Conservation (phyloP, 2,888 invertebrate genomes). For the Aricia artaxerxes region DNA sequence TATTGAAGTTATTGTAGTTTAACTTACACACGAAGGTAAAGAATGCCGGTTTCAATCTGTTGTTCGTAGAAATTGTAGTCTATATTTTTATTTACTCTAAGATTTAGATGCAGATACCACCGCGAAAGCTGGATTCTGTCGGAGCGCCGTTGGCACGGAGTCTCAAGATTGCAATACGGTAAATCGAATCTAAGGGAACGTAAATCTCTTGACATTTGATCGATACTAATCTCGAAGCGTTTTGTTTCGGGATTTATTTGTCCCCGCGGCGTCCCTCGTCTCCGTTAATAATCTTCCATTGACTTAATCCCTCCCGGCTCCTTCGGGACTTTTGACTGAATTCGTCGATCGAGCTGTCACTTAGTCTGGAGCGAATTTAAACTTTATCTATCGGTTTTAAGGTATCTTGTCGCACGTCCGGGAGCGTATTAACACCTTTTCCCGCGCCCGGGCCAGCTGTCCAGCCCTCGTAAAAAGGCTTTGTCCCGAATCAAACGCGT, state of each 20-base stretch:
- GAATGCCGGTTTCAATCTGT: no score
- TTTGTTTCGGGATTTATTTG: constrained; percentile 12
- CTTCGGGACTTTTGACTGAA: constrained; percentile 8
- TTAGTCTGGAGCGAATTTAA: background rate
- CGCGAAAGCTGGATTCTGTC: background rate
- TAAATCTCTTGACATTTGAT: constrained; percentile 11
- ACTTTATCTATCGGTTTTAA: background rate
- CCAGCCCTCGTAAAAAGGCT: constrained; percentile 18
- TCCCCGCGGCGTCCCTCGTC: background rate
- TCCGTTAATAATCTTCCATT: constrained; percentile 19
- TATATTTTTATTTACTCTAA: background rate
- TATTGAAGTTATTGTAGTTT: no score
- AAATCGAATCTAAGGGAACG: background rate
- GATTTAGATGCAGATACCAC: background rate
- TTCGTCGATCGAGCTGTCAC: background rate
- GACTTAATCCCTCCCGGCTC: background rate
- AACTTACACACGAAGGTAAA: no score
- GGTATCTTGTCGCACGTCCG: background rate
- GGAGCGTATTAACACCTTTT: background rate
- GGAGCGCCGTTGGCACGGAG: background rate
- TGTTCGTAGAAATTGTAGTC: no score
- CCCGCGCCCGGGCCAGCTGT: background rate
- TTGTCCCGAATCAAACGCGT: constrained; percentile 18
- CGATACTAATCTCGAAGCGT: constrained; percentile 12
- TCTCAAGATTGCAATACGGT: background rate